Evolutionary conservation across 2,113 vertebrate species (phyloP).

Genomic region (Caretta caretta): DNA sequence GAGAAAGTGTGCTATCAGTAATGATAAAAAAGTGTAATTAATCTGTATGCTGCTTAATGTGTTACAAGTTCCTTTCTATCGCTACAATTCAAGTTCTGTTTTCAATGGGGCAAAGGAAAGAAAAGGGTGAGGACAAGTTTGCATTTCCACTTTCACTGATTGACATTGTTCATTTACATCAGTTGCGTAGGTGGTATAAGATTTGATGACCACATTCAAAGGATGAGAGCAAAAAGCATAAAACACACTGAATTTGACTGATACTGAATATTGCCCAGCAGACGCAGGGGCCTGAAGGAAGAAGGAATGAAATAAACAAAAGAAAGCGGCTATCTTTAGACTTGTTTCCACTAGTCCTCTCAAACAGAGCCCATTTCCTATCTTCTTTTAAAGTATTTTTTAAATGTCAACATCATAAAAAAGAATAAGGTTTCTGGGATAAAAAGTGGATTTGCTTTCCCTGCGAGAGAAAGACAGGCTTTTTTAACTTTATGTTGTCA

Average conservation of each 20-base stretch:
- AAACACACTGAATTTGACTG: neutral
- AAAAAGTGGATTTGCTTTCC: conserved; percentile 84
- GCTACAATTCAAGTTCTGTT: conserved; percentile 49
- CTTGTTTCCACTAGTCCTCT: neutral
- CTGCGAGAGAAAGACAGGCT: conserved; percentile 47
- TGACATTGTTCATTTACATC: conserved; percentile 8
- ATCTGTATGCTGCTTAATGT: neutral
- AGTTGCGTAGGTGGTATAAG: neutral
- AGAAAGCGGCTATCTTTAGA: neutral
- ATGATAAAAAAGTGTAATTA: neutral
- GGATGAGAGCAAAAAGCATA: conserved; percentile 19
- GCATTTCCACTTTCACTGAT: conserved; percentile 39
- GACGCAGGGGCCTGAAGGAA: neutral
- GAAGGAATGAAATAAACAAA: conserved; percentile 11
- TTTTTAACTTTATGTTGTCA: neutral
- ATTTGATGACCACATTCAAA: conserved; percentile 27
- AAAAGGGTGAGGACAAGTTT: conserved; percentile 30
- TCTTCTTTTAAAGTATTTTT: neutral
- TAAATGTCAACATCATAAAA: conserved; percentile 82
- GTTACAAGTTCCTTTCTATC: conserved; percentile 35
- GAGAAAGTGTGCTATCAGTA: neutral
- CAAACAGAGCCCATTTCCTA: neutral
- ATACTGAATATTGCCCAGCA: neutral
- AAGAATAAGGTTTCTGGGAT: conserved; percentile 82
- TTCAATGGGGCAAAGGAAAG: conserved; percentile 54